Conservation (phyloP, 2,113 vertebrate species). For the Hippocampus zosterae region DNA sequence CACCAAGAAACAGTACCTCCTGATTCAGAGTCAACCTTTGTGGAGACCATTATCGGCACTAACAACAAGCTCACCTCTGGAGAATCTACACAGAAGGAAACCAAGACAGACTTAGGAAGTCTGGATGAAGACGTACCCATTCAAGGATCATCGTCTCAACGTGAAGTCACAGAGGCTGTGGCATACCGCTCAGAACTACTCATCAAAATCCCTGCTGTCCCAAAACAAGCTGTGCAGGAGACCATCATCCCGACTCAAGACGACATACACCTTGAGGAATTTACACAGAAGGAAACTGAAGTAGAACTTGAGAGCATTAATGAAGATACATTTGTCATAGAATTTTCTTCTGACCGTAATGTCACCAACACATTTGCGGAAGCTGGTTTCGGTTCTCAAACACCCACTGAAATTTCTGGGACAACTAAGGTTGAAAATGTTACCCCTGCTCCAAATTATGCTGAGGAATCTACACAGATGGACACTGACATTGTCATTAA, state of each 20-base stretch:
- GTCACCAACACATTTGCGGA: background rate
- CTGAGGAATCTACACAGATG: background rate
- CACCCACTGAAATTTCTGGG: background rate
- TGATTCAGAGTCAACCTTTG: background rate
- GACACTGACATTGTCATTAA: background rate
- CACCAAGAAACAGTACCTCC: background rate
- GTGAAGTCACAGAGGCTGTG: background rate
- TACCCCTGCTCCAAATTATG: background rate
- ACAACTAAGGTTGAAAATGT: background rate
- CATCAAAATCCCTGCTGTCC: background rate
- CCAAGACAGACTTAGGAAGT: background rate
- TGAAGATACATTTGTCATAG: background rate
- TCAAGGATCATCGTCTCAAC: background rate
- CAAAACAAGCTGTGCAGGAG: conserved; percentile 2
- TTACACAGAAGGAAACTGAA: background rate
- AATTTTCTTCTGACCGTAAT: background rate
- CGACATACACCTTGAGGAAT: conserved; percentile 4
- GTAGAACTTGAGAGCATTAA: background rate
- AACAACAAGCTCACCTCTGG: background rate
- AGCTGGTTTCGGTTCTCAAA: background rate
- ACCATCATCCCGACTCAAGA: background rate
- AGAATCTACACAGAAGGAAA: conserved; percentile 8
- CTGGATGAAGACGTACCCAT: background rate
- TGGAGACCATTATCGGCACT: background rate
- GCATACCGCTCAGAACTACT: background rate